Evolutionary conservation across 2,797 vertebrate genomes (phyloP), one percentile per base, ranked within the genome.

Genomic region (Periparus ater): DNA sequence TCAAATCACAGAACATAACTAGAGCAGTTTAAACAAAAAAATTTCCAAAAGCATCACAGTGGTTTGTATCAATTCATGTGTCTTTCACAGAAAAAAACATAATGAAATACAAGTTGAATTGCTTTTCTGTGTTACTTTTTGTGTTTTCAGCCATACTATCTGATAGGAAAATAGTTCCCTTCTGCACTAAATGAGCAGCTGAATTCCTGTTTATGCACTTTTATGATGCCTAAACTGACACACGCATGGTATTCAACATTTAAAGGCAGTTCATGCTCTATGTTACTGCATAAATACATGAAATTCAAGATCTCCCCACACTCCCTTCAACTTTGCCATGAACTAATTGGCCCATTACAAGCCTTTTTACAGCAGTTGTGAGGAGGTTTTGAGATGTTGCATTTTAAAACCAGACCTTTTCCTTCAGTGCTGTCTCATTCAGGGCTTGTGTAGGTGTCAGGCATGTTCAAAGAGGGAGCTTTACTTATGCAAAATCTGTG

Each of bases 161-260:
- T 76, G 44, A 55, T 73, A 79, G 44, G 44, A 78, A 92, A 93
- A 79, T 42, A 87, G 21, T 50, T 70, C 38, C 10, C 12, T 67
- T 17, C 19, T 82, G 21, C 70, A 60, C 7, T 57, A 76, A 63
- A 67, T 54, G 23, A 88, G 44, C 16, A 72, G 15, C 0, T 83
- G 10, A 77, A 42, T 68, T 87, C 22, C 27, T 53, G 11, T 65
- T 88, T 82, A 57, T 50, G 7, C 5, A 18, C 65, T 92, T 82
- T 85, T 79, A 61, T 60, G 21, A 22, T 71, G 16, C 34, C 36
- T 55, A 54, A 89, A 70, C 45, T 58, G 45, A 22, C 34, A 48
- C 22, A 60, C 0, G 0, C 8, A 83, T 2, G 4, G 2, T 34
- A 45, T 20, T 77, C n/a, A 55, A 14, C 22, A 50, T 77, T 83